Base-by-base conservation (phyloP, 2,888 invertebrate genomes). In the Pseudococcus viburni region DNA sequence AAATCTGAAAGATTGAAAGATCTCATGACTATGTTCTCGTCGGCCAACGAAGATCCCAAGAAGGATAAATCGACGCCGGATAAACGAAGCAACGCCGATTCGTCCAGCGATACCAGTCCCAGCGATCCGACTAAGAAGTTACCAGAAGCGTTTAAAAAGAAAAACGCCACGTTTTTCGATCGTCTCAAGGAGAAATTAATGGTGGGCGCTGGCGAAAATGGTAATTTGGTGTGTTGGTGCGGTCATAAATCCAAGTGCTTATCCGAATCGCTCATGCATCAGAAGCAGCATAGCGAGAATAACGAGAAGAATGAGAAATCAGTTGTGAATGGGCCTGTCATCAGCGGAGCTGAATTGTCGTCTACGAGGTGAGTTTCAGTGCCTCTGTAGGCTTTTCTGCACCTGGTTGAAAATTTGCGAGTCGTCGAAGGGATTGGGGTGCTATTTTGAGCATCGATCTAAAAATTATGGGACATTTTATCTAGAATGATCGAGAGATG, bases 101-200 rank as follows among this genome's bases (percentile, higher is more conserved):
- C 84, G 26, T 85, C 42, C 33, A 88, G 80, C 83, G 90, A 90
- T n/a, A 89, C 88, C 88, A 90, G 89, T 83, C 89, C 85, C n/a
- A 17, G 39, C 84, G 84, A 85, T n/a, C 8, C 84, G 42, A 22
- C 17, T n/a, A 86, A 86, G 15, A 86, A 86, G 86, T 26, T 88
- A 51, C 89, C 90, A 48, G 92, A 91, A 85, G 90, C 91, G 26
- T 93, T 93, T 90, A 93, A 93, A 90, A 94, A 94, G 92, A 95
- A 95, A 91, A 95, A 95, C 90, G 94, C 95, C 77, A 95, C 96
- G 77, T 96, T 96, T 91, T 96, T 97, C 91, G 96, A 97, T 91
- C 95, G 94, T 91, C 92, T 97, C 51, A 96, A 96, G 92, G 95
- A 95, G 91, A 94, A 95, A 91, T 92, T 96, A 85, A 93, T 95